Evolutionary conservation across 2,113 vertebrate genomes (phyloP), one percentile per base, ranked within the genome.

Genomic region (Amblyornis subalaris): DNA sequence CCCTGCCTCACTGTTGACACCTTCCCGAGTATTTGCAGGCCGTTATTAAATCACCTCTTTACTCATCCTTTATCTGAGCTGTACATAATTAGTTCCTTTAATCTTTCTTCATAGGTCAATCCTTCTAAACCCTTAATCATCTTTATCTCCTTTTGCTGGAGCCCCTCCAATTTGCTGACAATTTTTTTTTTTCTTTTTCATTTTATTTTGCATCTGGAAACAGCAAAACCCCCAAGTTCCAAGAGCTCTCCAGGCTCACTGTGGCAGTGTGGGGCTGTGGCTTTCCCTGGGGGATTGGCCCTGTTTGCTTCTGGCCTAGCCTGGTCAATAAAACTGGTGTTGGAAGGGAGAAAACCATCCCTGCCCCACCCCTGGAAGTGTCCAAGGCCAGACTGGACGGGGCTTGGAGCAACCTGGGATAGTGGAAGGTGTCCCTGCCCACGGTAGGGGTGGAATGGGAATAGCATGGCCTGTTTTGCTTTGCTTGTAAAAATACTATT

Each of bases 61-160:
- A 93, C 93, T 96, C 95, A 86, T 95, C 77, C 95, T 97, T 97
- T 97, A 97, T 97, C 95, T 96, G 88, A 95, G 95, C 95, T 93
- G 91, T 96, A 93, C 86, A 92, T 97, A 97, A 97, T 97, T 97
- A 97, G 96, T 96, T 96, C 93, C 90, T 97, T 96, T 96, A 97
- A 97, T 97, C 97, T 97, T 95, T 97, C 94, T 88, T 95, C 93
- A 38, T 95, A 97, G 97, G 97, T 97, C 95, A 97, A 96, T 97
- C 97, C 90, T 91, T 89, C 90, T 95, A 93, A 97, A 95, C 93
- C 84, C 74, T 97, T 96, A 95, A 96, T 96, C 95, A 96, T 95
- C 93, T 96, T 95, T 95, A 96, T 97, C 96, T 92, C 79, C 81
- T 90, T 90, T 78, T 90, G 61, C 86, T 96, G 95, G 93, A 97